Evolutionary conservation across 2,113 vertebrate genomes (phyloP), one percentile per base, ranked within the genome.

Genomic region (Riparia riparia): DNA sequence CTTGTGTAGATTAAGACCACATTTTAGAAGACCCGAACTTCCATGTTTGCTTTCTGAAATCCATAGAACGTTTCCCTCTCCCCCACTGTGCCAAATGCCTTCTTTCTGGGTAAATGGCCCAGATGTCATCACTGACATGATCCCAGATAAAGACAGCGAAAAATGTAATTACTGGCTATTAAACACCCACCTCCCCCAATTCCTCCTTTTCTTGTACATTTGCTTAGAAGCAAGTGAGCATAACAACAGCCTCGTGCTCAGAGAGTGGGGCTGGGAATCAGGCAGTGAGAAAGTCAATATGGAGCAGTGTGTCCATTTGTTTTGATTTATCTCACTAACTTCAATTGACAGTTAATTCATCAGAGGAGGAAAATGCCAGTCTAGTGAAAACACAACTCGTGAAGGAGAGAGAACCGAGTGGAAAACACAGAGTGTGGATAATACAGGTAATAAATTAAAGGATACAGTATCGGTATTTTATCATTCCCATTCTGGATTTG

Each of bases 251-350:
- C 92, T 71, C 19, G 96, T 51, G 96, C 97, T 97, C 94, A 91
- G 93, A 98, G 97, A 97, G 98, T 96, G 97, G 97, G 98, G 98
- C 98, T 97, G 98, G 95, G 98, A 98, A 97, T 97, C 96, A 95
- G 96, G 97, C 97, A 73, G 96, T 82, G 96, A 96, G 97, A 97
- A 98, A 98, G 98, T 97, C 97, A 96, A 98, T 97, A 97, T 95
- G 96, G 96, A 89, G 93, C 98, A 97, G 95, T 8, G 96, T 96
- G 96, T 96, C 98, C 97, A 98, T 98, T 98, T 98, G 98, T 98
- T 98, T 98, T 98, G 98, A 98, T 97, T 98, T 98, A 97, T 97
- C 98, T 98, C 98, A 95, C 98, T 98, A 98, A 98, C 98, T 98
- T 97, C 97, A 97, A 97, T 95, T 98, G 98, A 98, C 97, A 97